These are phyloP conservation scores for Pongo abelii DNA, from an alignment of 2,113 vertebrate genomes.

Conservation along the genomic window DNA sequence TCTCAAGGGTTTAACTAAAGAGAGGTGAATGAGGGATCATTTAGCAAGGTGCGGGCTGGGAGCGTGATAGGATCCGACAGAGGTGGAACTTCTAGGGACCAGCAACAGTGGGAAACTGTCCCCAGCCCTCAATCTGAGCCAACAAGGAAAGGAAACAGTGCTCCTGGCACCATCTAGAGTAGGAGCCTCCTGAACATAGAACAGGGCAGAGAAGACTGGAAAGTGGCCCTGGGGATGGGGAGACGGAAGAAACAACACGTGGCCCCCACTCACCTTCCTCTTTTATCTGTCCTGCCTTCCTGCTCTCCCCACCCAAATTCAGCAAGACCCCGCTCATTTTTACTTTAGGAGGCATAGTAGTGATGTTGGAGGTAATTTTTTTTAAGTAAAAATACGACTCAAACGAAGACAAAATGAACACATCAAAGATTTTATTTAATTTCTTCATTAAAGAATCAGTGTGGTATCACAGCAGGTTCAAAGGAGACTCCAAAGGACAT, in stretches of 20 bases:
- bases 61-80: neutral
- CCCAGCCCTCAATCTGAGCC: neutral
- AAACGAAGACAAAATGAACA: neutral
- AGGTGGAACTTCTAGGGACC: neutral
- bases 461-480: neutral
- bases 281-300: neutral
- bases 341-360: neutral
- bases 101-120: neutral
- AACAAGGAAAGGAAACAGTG: neutral
- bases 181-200: neutral
- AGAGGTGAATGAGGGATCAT: neutral
- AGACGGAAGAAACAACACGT: neutral
- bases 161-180: neutral
- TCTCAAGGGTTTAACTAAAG: neutral
- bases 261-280: neutral
- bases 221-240: fast-evolving
- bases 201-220: neutral
- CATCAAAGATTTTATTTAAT: neutral
- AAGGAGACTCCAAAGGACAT: neutral
- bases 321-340: neutral
- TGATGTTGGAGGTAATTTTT: neutral
- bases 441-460: neutral
- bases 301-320: neutral
- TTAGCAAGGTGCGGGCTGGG: neutral
- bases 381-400: neutral